Evolutionary conservation across 2,888 invertebrate species (phyloP).

Genomic region (Anticlea derivata): DNA sequence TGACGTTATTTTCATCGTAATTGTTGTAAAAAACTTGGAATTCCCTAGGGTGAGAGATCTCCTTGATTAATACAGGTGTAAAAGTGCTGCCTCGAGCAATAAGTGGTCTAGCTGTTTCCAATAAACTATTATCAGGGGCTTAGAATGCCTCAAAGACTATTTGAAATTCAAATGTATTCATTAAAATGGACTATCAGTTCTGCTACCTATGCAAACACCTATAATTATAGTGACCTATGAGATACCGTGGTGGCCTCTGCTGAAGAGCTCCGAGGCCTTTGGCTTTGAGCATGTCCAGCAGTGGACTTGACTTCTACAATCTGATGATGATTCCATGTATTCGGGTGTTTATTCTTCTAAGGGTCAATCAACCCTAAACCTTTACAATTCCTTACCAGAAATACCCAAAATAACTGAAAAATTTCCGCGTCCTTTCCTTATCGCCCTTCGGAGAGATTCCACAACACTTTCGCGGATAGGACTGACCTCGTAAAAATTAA

Average conservation of each 20-base stretch:
- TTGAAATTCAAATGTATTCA: slow-evolving; percentile 37
- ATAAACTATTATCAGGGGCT: no score
- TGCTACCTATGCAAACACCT: slow-evolving; percentile 32
- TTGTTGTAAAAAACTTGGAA: no score
- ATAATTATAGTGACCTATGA: slow-evolving; percentile 12
- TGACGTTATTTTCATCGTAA: no score
- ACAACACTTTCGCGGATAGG: background rate
- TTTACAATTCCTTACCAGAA: background rate
- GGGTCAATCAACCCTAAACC: background rate
- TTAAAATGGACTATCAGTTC: slow-evolving; percentile 32
- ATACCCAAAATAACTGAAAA: background rate
- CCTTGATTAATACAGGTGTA: no score
- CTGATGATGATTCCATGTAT: no score
- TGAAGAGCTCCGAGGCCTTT: no score
- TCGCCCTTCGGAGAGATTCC: background rate
- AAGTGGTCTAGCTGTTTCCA: slow-evolving; percentile 5
- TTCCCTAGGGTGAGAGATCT: no score
- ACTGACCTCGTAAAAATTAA: background rate
- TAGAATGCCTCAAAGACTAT: slow-evolving; percentile 21
- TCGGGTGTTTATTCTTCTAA: no score
- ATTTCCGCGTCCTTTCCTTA: background rate
- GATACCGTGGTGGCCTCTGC: no score
- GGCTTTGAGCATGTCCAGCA: no score
- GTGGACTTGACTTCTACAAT: no score
- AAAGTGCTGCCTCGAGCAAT: no score